Percentiles rank a stretch among this genome's conserved stretches.
Conservation (phyloP, 2,888 invertebrate genomes). For the Argyresthia albistria region DNA sequence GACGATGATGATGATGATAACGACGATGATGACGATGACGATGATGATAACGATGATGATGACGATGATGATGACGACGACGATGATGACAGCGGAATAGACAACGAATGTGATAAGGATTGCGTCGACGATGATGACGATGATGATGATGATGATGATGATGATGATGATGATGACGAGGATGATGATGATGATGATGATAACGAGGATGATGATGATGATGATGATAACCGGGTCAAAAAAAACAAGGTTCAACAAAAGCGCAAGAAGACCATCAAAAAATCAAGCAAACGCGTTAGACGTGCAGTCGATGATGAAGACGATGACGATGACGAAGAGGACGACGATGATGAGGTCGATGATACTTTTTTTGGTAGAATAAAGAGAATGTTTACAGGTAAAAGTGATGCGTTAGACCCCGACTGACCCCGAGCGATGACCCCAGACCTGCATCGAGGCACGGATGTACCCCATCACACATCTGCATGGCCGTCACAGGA, state of each 20-base stretch:
- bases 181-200: constrained; percentile 52
- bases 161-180: constrained; percentile 49
- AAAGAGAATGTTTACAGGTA: constrained; percentile 69
- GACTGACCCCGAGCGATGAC: constrained; percentile 42
- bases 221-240: constrained; percentile 28
- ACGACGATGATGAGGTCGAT: constrained; percentile 61
- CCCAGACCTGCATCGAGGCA: constrained; percentile 42
- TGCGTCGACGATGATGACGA: constrained; percentile 35
- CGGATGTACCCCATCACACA: constrained; percentile 43
- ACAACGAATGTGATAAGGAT: constrained; percentile 27
- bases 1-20: constrained; percentile 45
- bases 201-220: constrained; percentile 61
- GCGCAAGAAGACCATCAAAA: constrained; percentile 37
- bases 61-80: constrained; percentile 46
- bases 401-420: constrained; percentile 50
- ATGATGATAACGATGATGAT: constrained; percentile 38
- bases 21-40: constrained; percentile 30
- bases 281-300: constrained; percentile 45
- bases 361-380: constrained; percentile 63
- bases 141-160: constrained; percentile 29
- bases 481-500: constrained; percentile 59
- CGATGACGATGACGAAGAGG: constrained; percentile 50
- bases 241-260: constrained; percentile 46
- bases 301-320: constrained; percentile 48
- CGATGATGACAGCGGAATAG: constrained; percentile 31